Base-by-base conservation (phyloP, 1,140 invertebrate genomes). In the Pseudachorutes palmiensis region DNA sequence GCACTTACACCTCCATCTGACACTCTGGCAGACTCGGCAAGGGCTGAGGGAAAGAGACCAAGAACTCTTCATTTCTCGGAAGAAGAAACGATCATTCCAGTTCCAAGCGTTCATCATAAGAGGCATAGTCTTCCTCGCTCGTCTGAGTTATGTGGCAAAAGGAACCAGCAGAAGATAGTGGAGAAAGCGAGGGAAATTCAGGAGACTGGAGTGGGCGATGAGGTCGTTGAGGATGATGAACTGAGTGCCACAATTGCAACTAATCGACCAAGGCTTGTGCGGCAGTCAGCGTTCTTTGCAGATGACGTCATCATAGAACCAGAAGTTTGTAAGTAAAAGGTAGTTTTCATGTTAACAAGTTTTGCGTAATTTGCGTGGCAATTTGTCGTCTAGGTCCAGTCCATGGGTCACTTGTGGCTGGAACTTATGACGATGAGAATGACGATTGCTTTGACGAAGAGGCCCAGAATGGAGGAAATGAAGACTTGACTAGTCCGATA, bases 291-390 rank as follows among this genome's bases (percentile, higher is more conserved):
- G 2, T 74, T 74, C 49, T 74, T 74, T 61, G 71, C 72, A 29
- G 68, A 71, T 1, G 70, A 74, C 62, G 70, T 74, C 29, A 64
- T 74, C 22, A 74, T 74, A 41, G 70, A 74, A 36, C 72, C 72
- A 16, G 72, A 74, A 66, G 60, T 74, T 2, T 72, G 70, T 55
- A 55, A 55, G 51, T 55, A 16, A 5, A 55, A 24, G 19, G 36
- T 12, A 45, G 19, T 45, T 45, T 45, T 19, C 9, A 45, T 12
- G 19, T 19, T 45, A 19, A 19, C 9, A 45, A 45, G 19, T 45
- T 45, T 19, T 45, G 9, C 19, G 36, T 45, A 45, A 45, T 45
- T 45, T 45, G 36, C 19, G 19, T 45, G 9, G 9, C 36, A 45
- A 45, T 45, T 45, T 45, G 36, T 45, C 51, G 24, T 12, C 24